Conservation (phyloP, 2,888 invertebrate genomes). For the Diaphora mendica region DNA sequence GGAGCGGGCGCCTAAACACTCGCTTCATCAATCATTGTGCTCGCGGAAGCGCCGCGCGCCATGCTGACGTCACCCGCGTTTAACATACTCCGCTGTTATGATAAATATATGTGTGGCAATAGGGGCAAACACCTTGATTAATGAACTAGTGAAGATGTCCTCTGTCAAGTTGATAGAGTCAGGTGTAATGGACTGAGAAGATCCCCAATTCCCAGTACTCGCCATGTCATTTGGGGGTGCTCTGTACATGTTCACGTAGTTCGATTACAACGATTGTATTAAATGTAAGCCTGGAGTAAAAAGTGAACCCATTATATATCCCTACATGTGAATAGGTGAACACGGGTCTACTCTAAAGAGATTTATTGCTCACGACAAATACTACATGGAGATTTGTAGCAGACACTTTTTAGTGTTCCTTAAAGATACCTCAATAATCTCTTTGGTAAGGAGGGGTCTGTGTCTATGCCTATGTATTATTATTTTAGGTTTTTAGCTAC, state of each 20-base stretch:
- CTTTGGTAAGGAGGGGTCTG: too few relatives aligned
- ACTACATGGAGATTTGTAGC: too few relatives aligned
- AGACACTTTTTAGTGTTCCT: too few relatives aligned
- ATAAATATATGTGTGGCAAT: constrained; percentile 17
- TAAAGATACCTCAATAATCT: too few relatives aligned
- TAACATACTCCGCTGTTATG: constrained; percentile 26
- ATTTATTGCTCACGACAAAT: too few relatives aligned
- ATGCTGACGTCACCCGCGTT: constrained; percentile 22
- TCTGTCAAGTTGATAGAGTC: constrained; percentile 14
- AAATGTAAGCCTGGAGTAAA: not conserved
- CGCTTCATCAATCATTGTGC: constrained; percentile 57
- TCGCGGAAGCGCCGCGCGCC: constrained; percentile 12
- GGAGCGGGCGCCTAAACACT: constrained; percentile 52
- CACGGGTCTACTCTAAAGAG: too few relatives aligned
- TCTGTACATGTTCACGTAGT: not conserved
- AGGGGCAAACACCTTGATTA: constrained; percentile 15
- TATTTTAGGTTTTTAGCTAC: too few relatives aligned
- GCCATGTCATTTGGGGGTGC: not conserved
- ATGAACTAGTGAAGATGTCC: constrained; percentile 13
- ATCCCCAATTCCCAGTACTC: not conserved
- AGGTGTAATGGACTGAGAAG: not conserved
- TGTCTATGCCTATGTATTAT: too few relatives aligned
- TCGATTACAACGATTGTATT: not conserved
- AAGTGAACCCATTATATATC: not conserved
- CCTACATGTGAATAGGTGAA: too few relatives aligned